A percentile compares a stretch with the other conserved stretches of the same genome.
Evolutionary conservation across 2,113 vertebrate genomes (phyloP).

Genomic region (Charina bottae): DNA sequence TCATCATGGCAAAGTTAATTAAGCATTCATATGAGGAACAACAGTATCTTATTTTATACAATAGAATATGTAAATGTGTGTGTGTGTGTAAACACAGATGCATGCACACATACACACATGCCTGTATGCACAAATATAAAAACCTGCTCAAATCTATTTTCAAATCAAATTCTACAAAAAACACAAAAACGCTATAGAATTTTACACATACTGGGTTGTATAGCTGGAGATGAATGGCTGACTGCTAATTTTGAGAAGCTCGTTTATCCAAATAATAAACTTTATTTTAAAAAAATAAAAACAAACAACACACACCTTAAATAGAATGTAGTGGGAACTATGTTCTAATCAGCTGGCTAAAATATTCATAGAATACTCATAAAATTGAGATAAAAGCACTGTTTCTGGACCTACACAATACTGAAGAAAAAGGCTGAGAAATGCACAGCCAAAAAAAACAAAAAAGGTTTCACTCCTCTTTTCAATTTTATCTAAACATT

Average conservation of each 20-base stretch:
- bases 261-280: background rate
- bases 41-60: background rate
- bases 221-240: conserved; percentile 15
- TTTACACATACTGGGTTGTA: conserved; percentile 31
- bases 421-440: conserved; percentile 38
- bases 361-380: background rate
- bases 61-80: background rate
- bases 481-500: conserved; percentile 20
- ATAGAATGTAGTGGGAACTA: background rate
- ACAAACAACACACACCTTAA: background rate
- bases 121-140: background rate
- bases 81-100: background rate
- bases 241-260: conserved; percentile 11
- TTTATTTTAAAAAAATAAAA: background rate
- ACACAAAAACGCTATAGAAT: conserved; percentile 36
- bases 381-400: conserved; percentile 27
- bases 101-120: background rate
- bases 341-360: background rate
- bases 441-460: conserved; percentile 48
- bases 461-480: conserved; percentile 19
- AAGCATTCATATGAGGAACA: conserved; percentile 19
- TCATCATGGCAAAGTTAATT: conserved; percentile 44
- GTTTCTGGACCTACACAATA: conserved; percentile 46
- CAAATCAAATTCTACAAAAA: conserved; percentile 33
- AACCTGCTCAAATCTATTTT: conserved; percentile 44